These are phyloP conservation scores for Datnioides undecimradiatus DNA, from an alignment of 2,113 vertebrate species.

Conservation along the genomic window DNA sequence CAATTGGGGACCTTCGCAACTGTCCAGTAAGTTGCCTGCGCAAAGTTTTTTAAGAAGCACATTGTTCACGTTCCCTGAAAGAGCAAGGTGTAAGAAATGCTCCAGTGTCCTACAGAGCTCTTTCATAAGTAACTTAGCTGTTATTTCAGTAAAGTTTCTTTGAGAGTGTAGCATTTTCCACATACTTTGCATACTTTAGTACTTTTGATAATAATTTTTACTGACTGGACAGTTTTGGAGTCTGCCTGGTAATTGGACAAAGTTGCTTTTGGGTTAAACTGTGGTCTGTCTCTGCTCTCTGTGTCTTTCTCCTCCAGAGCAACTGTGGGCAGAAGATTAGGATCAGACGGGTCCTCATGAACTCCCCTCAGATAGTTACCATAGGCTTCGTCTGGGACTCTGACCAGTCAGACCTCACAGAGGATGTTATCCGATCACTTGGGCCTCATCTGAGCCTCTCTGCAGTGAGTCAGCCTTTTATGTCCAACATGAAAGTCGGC, in stretches of 20 bases:
- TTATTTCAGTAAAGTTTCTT: not conserved
- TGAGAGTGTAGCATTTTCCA: not conserved
- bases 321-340: slow-evolving; percentile 96
- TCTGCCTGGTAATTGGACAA: no score
- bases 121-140: not conserved
- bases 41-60: not conserved
- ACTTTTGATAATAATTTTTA: not conserved
- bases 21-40: slow-evolving; percentile 89
- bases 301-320: slow-evolving; percentile 84
- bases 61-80: not conserved
- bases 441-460: slow-evolving; percentile 91
- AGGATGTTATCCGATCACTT: slow-evolving; percentile 92
- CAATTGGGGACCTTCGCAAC: slow-evolving; percentile 92
- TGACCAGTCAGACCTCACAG: slow-evolving; percentile 93
- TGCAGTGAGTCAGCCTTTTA: slow-evolving; percentile 82
- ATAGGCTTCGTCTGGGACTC: slow-evolving; percentile 97
- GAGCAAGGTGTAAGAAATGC: not conserved
- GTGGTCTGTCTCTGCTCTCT: not conserved
- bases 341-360: slow-evolving; percentile 97
- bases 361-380: slow-evolving; percentile 96
- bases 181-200: no score
- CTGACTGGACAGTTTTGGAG: not conserved
- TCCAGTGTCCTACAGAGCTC: not conserved
- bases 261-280: not conserved
- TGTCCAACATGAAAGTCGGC: not conserved